These are phyloP conservation scores for Anastrepha ludens DNA, from an alignment of 1,140 invertebrate genomes.

Conservation along the genomic window DNA sequence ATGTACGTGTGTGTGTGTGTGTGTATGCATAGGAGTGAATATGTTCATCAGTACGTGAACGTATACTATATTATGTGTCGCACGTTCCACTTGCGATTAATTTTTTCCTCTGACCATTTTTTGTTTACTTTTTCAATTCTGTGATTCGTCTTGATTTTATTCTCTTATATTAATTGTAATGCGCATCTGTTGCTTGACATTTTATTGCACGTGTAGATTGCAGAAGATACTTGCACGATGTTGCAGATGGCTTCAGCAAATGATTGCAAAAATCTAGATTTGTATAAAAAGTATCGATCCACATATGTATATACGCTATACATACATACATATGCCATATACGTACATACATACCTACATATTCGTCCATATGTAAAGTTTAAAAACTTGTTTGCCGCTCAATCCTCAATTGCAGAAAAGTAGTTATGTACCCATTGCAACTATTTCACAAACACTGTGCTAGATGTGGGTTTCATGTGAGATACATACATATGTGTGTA, in stretches of 20 bases:
- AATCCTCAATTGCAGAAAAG: neutral
- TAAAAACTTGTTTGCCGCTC: neutral
- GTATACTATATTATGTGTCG: neutral
- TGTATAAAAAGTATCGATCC: no score
- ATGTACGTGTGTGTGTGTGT: neutral
- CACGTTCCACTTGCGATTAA: slow-evolving; percentile 32
- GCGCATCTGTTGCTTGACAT: slow-evolving; percentile 51
- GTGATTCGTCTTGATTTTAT: slow-evolving; percentile 37
- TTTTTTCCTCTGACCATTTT: neutral
- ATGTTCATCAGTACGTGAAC: neutral
- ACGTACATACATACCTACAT: neutral
- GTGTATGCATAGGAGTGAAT: neutral
- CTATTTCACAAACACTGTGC: neutral
- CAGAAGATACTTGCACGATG: neutral
- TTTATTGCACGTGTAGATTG: slow-evolving; percentile 49
- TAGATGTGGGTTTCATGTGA: neutral
- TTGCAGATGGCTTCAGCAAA: neutral
- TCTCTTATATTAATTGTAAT: slow-evolving; percentile 49
- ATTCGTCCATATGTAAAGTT: neutral
- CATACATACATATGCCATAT: neutral
- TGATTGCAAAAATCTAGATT: no score
- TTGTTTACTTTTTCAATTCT: neutral
- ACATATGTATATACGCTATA: neutral
- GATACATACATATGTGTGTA: neutral
- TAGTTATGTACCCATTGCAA: neutral